phyloP scores from a whole-genome alignment of 2,888 invertebrate species.

The Aspidapion aeneum region DNA sequence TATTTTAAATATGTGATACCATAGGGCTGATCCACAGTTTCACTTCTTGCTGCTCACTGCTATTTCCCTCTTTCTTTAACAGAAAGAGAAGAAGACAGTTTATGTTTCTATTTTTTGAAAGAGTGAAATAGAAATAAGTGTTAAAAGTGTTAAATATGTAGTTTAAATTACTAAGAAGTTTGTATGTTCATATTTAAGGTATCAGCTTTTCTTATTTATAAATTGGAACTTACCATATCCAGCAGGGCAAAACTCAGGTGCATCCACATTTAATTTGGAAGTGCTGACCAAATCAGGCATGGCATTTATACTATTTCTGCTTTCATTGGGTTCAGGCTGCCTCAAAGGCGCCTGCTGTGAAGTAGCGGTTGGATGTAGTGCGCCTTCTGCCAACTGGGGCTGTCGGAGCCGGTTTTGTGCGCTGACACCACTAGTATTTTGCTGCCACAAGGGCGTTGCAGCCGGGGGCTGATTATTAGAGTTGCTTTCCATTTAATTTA shows the following conservation, averaged over 20 bases:
- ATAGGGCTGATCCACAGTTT: no score
- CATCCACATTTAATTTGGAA: slow-evolving; percentile 52
- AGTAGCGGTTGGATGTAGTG: neutral
- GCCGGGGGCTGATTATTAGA: neutral
- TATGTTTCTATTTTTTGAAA: no score
- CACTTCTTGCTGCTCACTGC: no score
- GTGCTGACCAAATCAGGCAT: slow-evolving; percentile 18
- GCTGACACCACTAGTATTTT: neutral
- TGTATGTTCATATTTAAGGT: no score
- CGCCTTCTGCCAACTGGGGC: neutral
- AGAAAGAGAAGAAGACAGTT: no score
- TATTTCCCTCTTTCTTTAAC: no score
- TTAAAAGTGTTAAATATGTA: no score
- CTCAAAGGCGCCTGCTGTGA: neutral
- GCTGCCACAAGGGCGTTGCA: neutral
- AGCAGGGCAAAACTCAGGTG: slow-evolving; percentile 58
- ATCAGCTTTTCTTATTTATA: no score
- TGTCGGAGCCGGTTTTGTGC: neutral
- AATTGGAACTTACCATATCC: neutral
- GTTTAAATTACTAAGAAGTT: no score
- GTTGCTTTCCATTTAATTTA: neutral
- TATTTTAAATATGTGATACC: no score
- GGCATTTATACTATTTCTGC: slow-evolving; percentile 22
- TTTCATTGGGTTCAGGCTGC: slow-evolving; percentile 5
- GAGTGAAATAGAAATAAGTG: no score